phyloP scores from a whole-genome alignment of 2,888 invertebrate species.

The Eupithecia subfuscata region DNA sequence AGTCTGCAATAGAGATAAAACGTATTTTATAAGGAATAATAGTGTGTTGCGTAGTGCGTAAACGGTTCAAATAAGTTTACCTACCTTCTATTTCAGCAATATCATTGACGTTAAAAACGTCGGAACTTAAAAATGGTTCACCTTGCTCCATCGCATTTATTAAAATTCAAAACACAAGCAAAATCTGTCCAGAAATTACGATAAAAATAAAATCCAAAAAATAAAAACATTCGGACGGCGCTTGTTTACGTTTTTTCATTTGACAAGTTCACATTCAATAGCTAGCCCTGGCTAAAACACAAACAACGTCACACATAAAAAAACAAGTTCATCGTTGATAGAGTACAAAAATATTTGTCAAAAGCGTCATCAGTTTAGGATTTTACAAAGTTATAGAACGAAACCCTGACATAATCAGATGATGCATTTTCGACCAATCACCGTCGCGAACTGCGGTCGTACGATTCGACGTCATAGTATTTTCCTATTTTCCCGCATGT shows the following conservation, averaged over 20 bases:
- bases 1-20: conserved; percentile 72
- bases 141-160: conserved; percentile 66
- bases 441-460: conserved; percentile 76
- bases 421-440: conserved; percentile 82
- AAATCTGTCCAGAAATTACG: conserved; percentile 36
- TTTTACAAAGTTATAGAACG: background rate
- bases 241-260: conserved; percentile 68
- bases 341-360: background rate
- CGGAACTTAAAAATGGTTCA: conserved; percentile 74
- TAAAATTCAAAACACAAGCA: conserved; percentile 31
- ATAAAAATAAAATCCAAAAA: conserved; percentile 20
- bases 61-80: conserved; percentile 64
- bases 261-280: conserved; percentile 47
- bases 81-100: conserved; percentile 89
- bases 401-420: conserved; percentile 57
- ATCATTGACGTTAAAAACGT: conserved; percentile 87
- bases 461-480: conserved; percentile 82
- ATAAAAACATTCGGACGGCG: conserved; percentile 39
- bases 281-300: background rate
- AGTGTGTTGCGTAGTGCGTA: conserved; percentile 2
- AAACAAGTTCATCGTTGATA: background rate
- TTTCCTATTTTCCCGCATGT: conserved; percentile 13
- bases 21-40: background rate
- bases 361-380: background rate
- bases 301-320: background rate